Evolutionary conservation across 2,113 vertebrate species (phyloP).

Genomic region (Egretta garzetta): DNA sequence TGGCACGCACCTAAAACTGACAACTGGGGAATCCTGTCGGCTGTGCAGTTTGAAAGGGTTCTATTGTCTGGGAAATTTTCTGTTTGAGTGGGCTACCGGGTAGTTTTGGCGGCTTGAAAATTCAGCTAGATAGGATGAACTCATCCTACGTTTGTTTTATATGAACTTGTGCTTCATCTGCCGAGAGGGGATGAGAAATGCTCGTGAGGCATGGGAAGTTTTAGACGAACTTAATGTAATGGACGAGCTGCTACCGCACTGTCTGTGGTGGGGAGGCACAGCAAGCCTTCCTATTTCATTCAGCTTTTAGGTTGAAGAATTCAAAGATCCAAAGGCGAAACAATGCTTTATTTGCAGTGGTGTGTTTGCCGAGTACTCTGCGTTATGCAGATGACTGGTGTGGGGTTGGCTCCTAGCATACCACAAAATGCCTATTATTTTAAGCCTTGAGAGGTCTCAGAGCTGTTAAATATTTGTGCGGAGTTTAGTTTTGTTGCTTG

Average conservation of each 20-base stretch:
- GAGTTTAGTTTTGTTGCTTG: conserved; percentile 44
- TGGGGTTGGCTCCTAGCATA: neutral
- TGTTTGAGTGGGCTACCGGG: conserved; percentile 4
- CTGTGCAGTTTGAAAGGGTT: conserved; percentile 55
- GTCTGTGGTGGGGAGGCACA: neutral
- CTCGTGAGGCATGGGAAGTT: conserved; percentile 67
- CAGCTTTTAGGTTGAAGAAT: conserved; percentile 23
- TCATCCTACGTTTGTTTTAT: conserved; percentile 31
- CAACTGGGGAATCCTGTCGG: conserved; percentile 31
- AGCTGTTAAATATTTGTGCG: conserved; percentile 48
- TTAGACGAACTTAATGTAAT: conserved; percentile 68
- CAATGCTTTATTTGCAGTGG: neutral
- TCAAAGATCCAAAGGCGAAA: conserved; percentile 3
- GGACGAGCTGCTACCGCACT: conserved; percentile 42
- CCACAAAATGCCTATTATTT: conserved; percentile 12
- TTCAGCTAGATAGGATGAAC: conserved; percentile 18
- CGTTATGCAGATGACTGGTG: neutral
- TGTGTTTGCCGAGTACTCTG: neutral
- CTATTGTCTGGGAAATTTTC: conserved; percentile 58
- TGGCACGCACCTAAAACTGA: conserved; percentile 36
- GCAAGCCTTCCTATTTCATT: neutral
- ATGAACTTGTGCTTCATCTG: conserved; percentile 62
- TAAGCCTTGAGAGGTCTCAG: conserved; percentile 36
- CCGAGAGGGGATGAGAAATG: conserved; percentile 7
- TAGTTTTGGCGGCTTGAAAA: conserved; percentile 46